phyloP scores from a whole-genome alignment of 2,113 vertebrate genomes.

The Cololabis saira region DNA sequence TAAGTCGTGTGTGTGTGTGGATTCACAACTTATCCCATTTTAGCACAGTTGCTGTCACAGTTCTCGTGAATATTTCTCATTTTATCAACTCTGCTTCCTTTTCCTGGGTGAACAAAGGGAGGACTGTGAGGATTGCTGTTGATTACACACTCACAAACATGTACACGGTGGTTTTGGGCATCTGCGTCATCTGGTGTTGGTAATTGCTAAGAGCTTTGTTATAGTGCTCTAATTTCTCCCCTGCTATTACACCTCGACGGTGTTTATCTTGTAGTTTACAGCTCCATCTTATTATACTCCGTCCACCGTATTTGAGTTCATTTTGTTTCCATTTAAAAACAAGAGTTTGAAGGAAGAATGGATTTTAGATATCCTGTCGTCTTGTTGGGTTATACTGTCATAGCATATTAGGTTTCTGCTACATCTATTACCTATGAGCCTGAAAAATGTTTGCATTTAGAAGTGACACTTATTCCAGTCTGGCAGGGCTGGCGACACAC shows the following conservation, averaged over 20 bases:
- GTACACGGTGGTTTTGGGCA: conserved; percentile 40
- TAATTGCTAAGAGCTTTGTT: conserved; percentile 68
- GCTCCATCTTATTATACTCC: conserved; percentile 18
- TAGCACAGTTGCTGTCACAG: conserved; percentile 17
- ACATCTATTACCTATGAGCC: too few species aligned
- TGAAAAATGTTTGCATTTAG: too few species aligned
- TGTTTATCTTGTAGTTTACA: conserved; percentile 38
- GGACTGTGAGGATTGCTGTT: conserved; percentile 41
- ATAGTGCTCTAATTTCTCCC: conserved; percentile 42
- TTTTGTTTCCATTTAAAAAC: background rate
- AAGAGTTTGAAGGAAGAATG: background rate
- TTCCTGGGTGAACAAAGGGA: conserved; percentile 34
- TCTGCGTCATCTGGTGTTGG: conserved; percentile 69
- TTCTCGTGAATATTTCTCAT: conserved; percentile 37
- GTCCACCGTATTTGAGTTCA: conserved; percentile 7
- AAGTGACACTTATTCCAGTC: too few species aligned
- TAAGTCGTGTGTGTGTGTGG: background rate
- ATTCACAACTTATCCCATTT: conserved; percentile 36
- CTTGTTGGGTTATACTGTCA: too few species aligned
- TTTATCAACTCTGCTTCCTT: conserved; percentile 56
- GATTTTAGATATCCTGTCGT: background rate
- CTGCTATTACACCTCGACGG: conserved; percentile 33
- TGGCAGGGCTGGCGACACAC: too few species aligned
- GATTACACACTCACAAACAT: conserved; percentile 41
- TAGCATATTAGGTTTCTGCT: too few species aligned